Conservation (phyloP, 2,797 vertebrate species). For the Eulemur coronatus region DNA sequence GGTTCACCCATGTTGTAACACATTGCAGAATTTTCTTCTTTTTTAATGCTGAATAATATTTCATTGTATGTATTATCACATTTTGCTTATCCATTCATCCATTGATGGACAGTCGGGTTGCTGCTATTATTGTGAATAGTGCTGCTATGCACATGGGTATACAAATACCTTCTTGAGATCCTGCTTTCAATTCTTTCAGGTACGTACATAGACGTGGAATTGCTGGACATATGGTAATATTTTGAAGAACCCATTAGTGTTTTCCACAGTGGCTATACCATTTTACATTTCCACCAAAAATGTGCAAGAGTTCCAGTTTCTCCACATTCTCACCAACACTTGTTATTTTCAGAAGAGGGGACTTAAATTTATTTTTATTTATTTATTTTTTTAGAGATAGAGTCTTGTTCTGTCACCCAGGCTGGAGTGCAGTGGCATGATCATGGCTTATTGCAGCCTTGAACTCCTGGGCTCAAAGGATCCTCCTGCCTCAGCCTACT, state of each 20-base stretch:
- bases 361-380: not conserved
- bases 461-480: not conserved
- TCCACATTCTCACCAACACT: not conserved
- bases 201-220: not conserved
- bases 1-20: not conserved
- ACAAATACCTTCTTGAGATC: not conserved
- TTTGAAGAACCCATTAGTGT: not conserved
- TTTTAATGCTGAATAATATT: not conserved
- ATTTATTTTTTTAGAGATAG: not conserved
- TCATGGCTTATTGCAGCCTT: not conserved
- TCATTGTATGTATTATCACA: not conserved
- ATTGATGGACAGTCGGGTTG: not conserved
- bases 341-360: not conserved
- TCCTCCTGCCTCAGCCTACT: not conserved
- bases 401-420: not conserved
- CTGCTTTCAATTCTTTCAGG: not conserved
- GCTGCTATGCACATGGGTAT: not conserved
- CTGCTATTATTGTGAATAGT: not conserved
- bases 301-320: not conserved
- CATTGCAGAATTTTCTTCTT: not conserved
- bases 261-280: not conserved
- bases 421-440: not conserved
- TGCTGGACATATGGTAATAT: not conserved
- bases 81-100: not conserved
- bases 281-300: not conserved